Percentiles rank a stretch among this genome's conserved stretches.
phyloP scores from a whole-genome alignment of 2,888 invertebrate genomes.

The Limenitis arthemis region DNA sequence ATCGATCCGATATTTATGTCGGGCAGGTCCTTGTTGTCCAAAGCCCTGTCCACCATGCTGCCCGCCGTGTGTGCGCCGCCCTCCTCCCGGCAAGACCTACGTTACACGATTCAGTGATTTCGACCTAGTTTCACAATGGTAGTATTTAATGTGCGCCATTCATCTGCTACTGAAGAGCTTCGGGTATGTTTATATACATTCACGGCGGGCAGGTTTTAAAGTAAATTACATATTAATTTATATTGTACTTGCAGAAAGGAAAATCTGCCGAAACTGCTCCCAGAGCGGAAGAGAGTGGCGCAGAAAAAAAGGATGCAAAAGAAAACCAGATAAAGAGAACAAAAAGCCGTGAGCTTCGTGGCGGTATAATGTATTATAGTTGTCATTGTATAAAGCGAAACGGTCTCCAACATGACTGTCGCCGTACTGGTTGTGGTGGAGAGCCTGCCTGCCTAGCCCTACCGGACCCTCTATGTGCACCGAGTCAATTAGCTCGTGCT shows the following conservation, averaged over 20 bases:
- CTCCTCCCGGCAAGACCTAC: conserved; percentile 64
- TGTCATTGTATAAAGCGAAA: conserved; percentile 74
- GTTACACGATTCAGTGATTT: conserved; percentile 66
- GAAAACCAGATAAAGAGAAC: conserved; percentile 61
- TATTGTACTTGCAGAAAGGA: conserved; percentile 41
- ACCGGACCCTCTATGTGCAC: conserved; percentile 70
- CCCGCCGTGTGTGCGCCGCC: conserved; percentile 63
- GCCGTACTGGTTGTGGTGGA: conserved; percentile 67
- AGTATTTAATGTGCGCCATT: conserved; percentile 34
- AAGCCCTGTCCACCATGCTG: conserved; percentile 55
- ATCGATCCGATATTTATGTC: conserved; percentile 64
- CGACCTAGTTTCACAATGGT: conserved; percentile 63
- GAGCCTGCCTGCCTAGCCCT: conserved; percentile 64
- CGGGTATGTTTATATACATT: conserved; percentile 42
- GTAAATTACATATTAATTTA: conserved; percentile 9
- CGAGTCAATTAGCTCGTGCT: conserved; percentile 63
- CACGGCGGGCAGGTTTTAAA: conserved; percentile 44
- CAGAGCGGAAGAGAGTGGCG: conserved; percentile 45
- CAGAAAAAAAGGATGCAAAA: conserved; percentile 54
- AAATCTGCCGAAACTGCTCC: conserved; percentile 37
- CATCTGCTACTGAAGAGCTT: conserved; percentile 30
- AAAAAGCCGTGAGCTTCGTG: conserved; percentile 68
- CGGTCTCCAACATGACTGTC: conserved; percentile 73
- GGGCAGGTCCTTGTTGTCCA: conserved; percentile 44
- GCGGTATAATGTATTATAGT: conserved; percentile 68